Percentiles rank a stretch among this genome's conserved stretches.
These are phyloP conservation scores for Coleophora flavipennella DNA, from an alignment of 2,888 invertebrate genomes.

Conservation along the genomic window DNA sequence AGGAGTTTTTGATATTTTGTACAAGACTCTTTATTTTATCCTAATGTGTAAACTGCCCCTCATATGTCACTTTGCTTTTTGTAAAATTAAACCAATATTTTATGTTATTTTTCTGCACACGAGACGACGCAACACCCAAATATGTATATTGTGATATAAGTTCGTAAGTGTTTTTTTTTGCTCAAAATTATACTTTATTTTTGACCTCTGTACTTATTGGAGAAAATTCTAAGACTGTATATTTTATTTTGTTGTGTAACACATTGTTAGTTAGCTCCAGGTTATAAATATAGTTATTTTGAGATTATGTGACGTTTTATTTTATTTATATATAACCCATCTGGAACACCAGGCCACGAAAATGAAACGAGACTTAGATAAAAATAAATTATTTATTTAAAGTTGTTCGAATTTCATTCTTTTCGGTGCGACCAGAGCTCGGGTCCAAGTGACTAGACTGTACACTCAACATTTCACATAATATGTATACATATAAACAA, in stretches of 20 bases:
- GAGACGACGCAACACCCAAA: conserved; percentile 33
- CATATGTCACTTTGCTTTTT: too few species aligned
- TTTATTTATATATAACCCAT: conserved; percentile 16
- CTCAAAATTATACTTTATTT: conserved; percentile 53
- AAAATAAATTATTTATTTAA: conserved; percentile 69
- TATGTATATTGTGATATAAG: conserved; percentile 59
- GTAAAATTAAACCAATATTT: too few species aligned
- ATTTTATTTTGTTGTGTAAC: conserved; percentile 68
- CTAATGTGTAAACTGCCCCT: conserved; percentile 11
- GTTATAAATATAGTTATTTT: conserved; percentile 71
- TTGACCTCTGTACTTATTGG: conserved; percentile 66
- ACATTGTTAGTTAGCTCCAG: conserved; percentile 63
- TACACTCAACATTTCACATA: conserved; percentile 67
- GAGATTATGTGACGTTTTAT: conserved; percentile 34
- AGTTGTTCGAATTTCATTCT: conserved; percentile 53
- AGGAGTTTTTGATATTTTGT: conserved; percentile 15
- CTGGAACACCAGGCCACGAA: too few species aligned
- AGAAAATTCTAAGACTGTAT: conserved; percentile 72
- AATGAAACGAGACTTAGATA: conserved; percentile 48
- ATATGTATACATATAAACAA: conserved; percentile 57
- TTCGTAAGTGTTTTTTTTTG: conserved; percentile 47
- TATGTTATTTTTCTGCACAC: conserved; percentile 20
- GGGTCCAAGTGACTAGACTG: conserved; percentile 67
- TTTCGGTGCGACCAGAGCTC: conserved; percentile 58
- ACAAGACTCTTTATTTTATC: conserved; percentile 9